Evolutionary conservation across 2,888 invertebrate species (phyloP), one percentile per base, ranked within the genome.

Genomic region (Idaea dimidiata): DNA sequence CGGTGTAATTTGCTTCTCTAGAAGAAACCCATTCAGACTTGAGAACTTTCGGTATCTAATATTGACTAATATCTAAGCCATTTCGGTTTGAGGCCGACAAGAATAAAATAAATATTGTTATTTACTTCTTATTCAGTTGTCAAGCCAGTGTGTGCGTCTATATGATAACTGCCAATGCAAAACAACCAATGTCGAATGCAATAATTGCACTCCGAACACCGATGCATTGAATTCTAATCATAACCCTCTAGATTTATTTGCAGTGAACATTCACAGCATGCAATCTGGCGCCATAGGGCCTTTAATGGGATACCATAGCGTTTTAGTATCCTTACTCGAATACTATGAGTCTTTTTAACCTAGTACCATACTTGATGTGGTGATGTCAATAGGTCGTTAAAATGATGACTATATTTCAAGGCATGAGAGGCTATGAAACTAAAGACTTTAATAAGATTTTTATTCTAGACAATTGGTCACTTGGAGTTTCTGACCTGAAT

Each of bases 161-260:
- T 8, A 43, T 43, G 43, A 62, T 70, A 72, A 77, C 58, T 59
- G 43, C 54, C 53, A 57, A 58, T 58, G 66, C 60, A 62, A 59
- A 60, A 63, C 62, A 59, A 53, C 59, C 54, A 62, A 66, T 66
- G 62, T 62, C 67, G 77, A 80, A 82, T 82, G 80, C 82, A 82
- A 83, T 85, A 80, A 86, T 84, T 81, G 79, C 79, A 80, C 43
- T 43, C 16, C 74, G 78, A 74, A 43, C 14, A 43, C 75, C 76
- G 72, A 79, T 78, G 83, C 75, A 76, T 73, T 73, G 85, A 85
- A 84, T 87, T 78, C 77, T 75, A 86, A 86, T 79, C 76, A 80
- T 83, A 82, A 83, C 82, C 82, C 78, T 80, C 77, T 79, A 76
- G 74, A 74, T 76, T 78, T 78, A 77, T 73, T 76, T 72, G 70